A percentile compares a stretch with the other conserved stretches of the same genome.
Evolutionary conservation across 1,140 invertebrate genomes (phyloP).

Genomic region (Aplysia californica): DNA sequence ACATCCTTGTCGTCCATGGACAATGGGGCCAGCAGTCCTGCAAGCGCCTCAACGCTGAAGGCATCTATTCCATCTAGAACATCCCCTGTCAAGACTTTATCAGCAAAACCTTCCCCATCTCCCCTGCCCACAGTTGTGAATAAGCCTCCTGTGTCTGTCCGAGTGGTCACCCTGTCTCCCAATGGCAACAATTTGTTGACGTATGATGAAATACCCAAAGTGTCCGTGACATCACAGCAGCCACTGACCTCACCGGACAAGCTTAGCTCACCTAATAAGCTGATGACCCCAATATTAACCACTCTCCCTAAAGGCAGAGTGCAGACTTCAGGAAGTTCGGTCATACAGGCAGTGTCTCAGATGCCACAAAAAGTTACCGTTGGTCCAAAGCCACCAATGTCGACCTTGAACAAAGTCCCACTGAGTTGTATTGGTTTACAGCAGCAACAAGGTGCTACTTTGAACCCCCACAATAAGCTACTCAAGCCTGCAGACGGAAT

Average conservation of each 20-base stretch:
- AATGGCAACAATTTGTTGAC: conserved; percentile 16
- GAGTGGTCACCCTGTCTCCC: conserved; percentile 13
- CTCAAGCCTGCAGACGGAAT: no score
- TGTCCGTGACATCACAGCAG: neutral
- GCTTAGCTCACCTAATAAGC: no score
- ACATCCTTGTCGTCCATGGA: neutral
- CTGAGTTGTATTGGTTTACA: no score
- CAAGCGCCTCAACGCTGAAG: neutral
- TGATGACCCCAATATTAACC: neutral
- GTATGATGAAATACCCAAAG: neutral
- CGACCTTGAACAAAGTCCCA: no score
- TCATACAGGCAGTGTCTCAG: neutral
- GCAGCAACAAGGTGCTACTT: no score
- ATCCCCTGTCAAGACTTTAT: neutral
- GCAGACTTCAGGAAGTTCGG: neutral
- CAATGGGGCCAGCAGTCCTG: neutral
- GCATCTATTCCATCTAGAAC: neutral
- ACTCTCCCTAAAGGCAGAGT: neutral
- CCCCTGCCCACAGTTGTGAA: neutral
- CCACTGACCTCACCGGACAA: neutral
- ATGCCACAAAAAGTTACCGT: neutral
- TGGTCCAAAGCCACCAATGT: no score
- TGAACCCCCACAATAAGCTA: no score
- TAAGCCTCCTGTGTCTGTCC: neutral
- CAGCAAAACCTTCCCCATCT: neutral